Evolutionary conservation across 2,888 invertebrate species (phyloP).

Genomic region (Dione juno): DNA sequence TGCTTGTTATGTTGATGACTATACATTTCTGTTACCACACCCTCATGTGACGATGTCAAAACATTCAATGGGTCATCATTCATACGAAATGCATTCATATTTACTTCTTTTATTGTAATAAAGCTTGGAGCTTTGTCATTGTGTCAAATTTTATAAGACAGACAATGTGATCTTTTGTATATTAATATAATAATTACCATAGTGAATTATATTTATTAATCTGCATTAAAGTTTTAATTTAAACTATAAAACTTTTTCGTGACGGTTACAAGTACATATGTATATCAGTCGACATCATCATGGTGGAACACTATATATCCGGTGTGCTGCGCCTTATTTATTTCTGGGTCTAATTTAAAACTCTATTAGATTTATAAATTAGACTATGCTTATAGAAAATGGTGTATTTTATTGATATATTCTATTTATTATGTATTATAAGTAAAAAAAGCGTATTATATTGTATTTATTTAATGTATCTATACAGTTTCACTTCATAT

Average conservation of each 20-base stretch:
- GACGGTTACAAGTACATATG: not conserved
- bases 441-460: too few species aligned
- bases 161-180: slow-evolving; percentile 20
- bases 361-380: too few species aligned
- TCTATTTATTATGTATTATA: too few species aligned
- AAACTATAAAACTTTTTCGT: not conserved
- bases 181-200: slow-evolving; percentile 22
- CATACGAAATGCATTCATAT: slow-evolving; percentile 38
- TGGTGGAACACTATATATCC: not conserved
- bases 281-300: not conserved
- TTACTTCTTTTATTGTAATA: slow-evolving; percentile 24
- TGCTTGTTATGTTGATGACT: slow-evolving; percentile 73
- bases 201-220: slow-evolving; percentile 10
- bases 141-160: slow-evolving; percentile 24
- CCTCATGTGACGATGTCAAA: slow-evolving; percentile 58
- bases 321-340: too few species aligned
- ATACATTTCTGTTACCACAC: slow-evolving; percentile 73
- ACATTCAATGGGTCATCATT: slow-evolving; percentile 69
- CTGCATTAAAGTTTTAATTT: not conserved
- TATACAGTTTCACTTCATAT: too few species aligned
- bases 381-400: too few species aligned
- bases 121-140: slow-evolving; percentile 25
- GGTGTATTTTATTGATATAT: too few species aligned
- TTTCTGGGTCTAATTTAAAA: too few species aligned
- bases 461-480: too few species aligned